Conservation (phyloP, 2,113 vertebrate genomes). For the Aspidoscelis tigris region DNA sequence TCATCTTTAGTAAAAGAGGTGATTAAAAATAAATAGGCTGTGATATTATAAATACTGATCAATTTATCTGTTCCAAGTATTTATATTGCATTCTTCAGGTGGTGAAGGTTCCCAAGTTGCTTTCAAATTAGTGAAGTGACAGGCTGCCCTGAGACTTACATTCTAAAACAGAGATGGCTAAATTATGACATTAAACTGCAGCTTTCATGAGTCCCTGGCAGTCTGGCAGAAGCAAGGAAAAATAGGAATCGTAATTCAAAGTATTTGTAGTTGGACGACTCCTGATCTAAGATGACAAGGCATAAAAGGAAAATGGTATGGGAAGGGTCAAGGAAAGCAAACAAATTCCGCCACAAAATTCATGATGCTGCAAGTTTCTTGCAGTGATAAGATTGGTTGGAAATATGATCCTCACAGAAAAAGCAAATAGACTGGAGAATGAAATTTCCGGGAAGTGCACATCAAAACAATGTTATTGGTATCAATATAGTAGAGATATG, state of each 20-base stretch:
- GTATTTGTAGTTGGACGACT: too few relatives aligned
- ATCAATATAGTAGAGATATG: too few relatives aligned
- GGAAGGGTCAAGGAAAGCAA: neutral
- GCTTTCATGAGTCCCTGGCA: too few relatives aligned
- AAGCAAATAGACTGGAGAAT: neutral
- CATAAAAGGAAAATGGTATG: neutral
- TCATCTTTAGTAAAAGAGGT: conserved; percentile 27
- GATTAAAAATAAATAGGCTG: conserved; percentile 32
- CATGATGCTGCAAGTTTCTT: neutral
- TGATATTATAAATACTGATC: neutral
- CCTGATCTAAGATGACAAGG: neutral
- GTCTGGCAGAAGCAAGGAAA: too few relatives aligned
- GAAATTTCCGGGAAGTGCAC: too few relatives aligned
- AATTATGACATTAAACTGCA: too few relatives aligned
- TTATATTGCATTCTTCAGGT: neutral
- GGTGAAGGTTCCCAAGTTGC: neutral
- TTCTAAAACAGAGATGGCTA: neutral
- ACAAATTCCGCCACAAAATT: neutral
- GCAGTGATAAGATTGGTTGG: neutral
- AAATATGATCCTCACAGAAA: neutral
- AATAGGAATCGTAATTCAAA: too few relatives aligned
- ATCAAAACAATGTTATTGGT: too few relatives aligned
- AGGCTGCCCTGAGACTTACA: neutral
- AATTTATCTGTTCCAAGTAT: neutral
- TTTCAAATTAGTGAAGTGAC: neutral